Evolutionary conservation across 53 echinoderm and acorn worm species (phyloP), one percentile per base, ranked within the genome.

Genomic region (Patiria pectinifera): DNA sequence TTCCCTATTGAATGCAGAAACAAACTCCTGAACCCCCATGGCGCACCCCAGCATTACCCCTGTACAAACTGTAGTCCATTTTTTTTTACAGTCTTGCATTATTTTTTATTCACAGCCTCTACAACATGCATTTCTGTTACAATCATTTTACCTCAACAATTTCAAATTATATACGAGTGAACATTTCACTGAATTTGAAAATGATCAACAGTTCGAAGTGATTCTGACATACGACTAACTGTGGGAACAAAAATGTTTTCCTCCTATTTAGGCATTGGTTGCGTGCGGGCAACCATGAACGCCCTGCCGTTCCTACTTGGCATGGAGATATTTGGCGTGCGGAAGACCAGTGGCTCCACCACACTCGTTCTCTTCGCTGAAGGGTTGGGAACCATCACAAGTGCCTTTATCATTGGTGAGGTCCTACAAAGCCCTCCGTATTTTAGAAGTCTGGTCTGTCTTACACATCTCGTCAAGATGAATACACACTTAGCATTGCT

Each of bases 241-340:
- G 35, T 15, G 15, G 15, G 4, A 69, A 69, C 21, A 8, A 5
- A 4, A 6, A 6, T 53, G 5, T 2, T 53, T 53, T 53, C 53
- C 53, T 2, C 2, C 53, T 19, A 12, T 23, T 22, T 76, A 92
- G 92, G 76, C 13, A 85, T 85, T 10, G 85, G 85, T 85, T 85
- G 75, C n/a, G 61, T 76, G 24, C 71, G 78, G 78, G 92, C 85
- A 24, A 23, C 83, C 74, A 76, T 92, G 66, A 85, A 85, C 25
- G 74, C 61, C 0, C 62, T 92, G n/a, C 84, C 85, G 1, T 84
- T 92, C 10, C 78, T 85, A 2, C 78, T 92, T 25, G 85, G 92
- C 60, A 85, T 92, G 72, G 92, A 92, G 85, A 85, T 92, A 2
- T 92, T 92, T 92, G 92, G 92, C 58, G 76, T 85, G 9, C 53